phyloP scores from a whole-genome alignment of 2,888 invertebrate species.

The Ophioninae sp. region DNA sequence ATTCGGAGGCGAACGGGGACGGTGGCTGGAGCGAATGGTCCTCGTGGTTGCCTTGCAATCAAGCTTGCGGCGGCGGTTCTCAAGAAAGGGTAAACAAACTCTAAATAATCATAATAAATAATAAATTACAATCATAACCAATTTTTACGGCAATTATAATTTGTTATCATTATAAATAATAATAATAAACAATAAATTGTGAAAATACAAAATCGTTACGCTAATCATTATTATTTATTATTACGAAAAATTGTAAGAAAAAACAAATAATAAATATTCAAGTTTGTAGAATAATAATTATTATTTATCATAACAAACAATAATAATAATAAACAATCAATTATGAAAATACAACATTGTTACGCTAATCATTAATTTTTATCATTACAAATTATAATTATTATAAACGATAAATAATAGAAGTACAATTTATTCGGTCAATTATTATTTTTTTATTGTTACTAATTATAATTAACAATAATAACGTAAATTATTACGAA shows the following conservation, averaged over 20 bases:
- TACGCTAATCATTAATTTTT: too few relatives aligned
- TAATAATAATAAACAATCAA: too few relatives aligned
- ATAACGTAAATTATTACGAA: too few relatives aligned
- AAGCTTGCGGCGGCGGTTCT: slow-evolving; percentile 86
- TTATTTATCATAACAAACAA: too few relatives aligned
- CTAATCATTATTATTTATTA: neutral
- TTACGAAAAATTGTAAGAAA: neutral
- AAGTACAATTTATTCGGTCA: neutral
- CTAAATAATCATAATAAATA: slow-evolving; percentile 71
- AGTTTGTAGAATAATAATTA: neutral
- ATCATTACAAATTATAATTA: neutral
- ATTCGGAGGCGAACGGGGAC: slow-evolving; percentile 69
- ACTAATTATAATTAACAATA: too few relatives aligned
- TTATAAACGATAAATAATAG: neutral
- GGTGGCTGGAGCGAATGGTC: slow-evolving; percentile 85
- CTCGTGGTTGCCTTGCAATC: slow-evolving; percentile 86
- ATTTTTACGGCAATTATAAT: too few relatives aligned
- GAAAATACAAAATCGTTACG: too few relatives aligned
- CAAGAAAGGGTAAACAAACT: slow-evolving; percentile 84
- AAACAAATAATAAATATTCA: neutral
- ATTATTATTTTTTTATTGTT: neutral
- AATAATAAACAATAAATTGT: too few relatives aligned
- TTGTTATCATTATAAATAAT: too few relatives aligned
- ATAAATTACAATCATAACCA: too few relatives aligned
- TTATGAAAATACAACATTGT: too few relatives aligned